Conservation (phyloP, 2,888 invertebrate genomes). For the Drosophila hamatofila region DNA sequence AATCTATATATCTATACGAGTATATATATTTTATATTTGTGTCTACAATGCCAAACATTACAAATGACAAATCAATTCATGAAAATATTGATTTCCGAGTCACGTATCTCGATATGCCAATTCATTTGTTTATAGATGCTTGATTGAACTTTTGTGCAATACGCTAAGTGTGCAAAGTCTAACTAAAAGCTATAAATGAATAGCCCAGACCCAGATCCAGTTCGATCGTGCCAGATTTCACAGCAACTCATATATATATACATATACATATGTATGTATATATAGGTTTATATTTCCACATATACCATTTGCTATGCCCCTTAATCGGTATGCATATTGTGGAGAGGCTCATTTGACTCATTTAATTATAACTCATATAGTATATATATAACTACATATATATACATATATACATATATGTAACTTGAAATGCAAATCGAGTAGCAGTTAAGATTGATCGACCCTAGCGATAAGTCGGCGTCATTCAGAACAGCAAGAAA, state of each 20-base stretch:
- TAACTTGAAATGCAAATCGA: conserved; percentile 44
- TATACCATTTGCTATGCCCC: conserved; percentile 30
- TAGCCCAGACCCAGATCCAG: conserved; percentile 46
- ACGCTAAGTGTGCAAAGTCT: conserved; percentile 14
- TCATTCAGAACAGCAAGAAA: conserved; percentile 27
- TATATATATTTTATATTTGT: not conserved
- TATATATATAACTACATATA: not conserved
- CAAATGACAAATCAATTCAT: not conserved
- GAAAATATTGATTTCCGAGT: not conserved
- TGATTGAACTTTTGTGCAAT: conserved; percentile 3
- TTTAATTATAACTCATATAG: conserved; percentile 41
- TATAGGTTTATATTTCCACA: not conserved
- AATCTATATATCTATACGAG: not conserved
- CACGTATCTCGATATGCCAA: not conserved
- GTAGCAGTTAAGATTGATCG: conserved; percentile 20
- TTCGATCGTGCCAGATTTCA: conserved; percentile 13
- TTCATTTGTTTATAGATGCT: not conserved
- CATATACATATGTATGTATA: not conserved
- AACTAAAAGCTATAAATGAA: conserved; percentile 16
- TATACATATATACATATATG: not conserved
- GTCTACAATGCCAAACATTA: not conserved
- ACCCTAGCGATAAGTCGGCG: conserved; percentile 26
- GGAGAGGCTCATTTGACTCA: conserved; percentile 41
- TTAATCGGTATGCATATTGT: conserved; percentile 65
- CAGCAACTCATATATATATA: not conserved